These are phyloP conservation scores for Myioborus melanocephalus DNA, from an alignment of 2,797 vertebrate genomes.

Conservation along the genomic window DNA sequence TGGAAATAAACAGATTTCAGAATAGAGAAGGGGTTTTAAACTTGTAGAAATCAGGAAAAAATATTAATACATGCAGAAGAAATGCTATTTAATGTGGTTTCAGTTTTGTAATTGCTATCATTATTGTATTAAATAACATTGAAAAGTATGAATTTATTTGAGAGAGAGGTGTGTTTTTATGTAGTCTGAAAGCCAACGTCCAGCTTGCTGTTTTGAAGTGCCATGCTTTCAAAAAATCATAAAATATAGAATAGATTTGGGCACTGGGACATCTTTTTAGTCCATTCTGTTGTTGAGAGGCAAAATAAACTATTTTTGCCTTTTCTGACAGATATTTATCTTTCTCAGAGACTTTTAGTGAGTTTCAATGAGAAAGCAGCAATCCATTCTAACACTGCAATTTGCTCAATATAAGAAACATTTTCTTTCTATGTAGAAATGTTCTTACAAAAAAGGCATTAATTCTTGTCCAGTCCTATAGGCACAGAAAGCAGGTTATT, in stretches of 20 bases:
- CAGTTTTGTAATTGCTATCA: neutral
- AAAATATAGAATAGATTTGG: neutral
- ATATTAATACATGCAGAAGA: neutral
- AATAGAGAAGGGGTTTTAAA: neutral
- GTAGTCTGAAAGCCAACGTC: neutral
- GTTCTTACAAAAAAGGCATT: neutral
- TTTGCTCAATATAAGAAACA: neutral
- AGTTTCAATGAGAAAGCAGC: neutral
- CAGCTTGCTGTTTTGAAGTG: neutral
- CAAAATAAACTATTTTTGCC: neutral
- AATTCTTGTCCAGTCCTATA: neutral
- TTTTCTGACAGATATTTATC: neutral
- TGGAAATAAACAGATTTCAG: neutral
- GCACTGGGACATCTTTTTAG: neutral
- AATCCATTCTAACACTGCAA: neutral
- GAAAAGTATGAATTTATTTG: neutral
- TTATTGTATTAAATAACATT: neutral
- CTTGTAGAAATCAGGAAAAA: neutral
- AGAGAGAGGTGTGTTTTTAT: neutral
- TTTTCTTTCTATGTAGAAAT: constrained; percentile 8
- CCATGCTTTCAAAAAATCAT: neutral
- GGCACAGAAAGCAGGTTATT: neutral
- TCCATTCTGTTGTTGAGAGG: neutral
- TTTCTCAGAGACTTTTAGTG: neutral
- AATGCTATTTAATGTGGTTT: neutral